These are phyloP conservation scores for Lithobates pipiens DNA, from an alignment of 2,797 vertebrate genomes.

Conservation along the genomic window DNA sequence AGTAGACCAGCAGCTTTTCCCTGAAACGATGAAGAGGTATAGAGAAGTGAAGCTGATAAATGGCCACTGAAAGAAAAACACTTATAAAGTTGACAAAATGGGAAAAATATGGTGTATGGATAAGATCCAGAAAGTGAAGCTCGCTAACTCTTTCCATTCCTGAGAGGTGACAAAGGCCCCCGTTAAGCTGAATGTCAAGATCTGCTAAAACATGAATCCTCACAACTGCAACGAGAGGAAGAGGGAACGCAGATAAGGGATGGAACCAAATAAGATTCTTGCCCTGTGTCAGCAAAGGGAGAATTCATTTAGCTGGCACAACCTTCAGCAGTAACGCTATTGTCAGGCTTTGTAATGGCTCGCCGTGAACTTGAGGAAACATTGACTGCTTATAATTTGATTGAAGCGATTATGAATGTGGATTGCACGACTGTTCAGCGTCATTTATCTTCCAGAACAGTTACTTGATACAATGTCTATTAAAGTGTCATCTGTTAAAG, in stretches of 20 bases:
- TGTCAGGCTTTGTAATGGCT: conserved; percentile 67
- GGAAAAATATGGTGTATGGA: conserved; percentile 43
- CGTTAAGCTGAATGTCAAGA: conserved; percentile 59
- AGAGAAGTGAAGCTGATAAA: conserved; percentile 7
- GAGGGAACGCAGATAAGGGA: conserved; percentile 38
- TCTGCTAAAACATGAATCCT: conserved; percentile 65
- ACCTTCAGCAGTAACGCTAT: conserved; percentile 58
- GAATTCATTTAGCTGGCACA: conserved; percentile 62
- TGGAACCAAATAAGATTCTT: conserved; percentile 65
- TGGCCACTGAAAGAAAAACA: conserved; percentile 48
- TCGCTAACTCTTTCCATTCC: conserved; percentile 31
- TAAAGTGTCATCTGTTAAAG: conserved; percentile 71
- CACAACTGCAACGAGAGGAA: conserved; percentile 60
- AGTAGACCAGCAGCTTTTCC: background rate
- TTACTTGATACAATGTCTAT: conserved; percentile 71
- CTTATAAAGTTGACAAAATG: conserved; percentile 57
- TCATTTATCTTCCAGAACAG: conserved; percentile 74
- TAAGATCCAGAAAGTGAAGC: conserved; percentile 13
- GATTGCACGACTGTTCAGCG: conserved; percentile 69
- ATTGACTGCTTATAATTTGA: conserved; percentile 71
- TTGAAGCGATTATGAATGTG: conserved; percentile 68
- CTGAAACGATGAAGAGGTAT: conserved; percentile 17
- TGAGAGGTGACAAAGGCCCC: conserved; percentile 45
- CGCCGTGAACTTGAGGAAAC: conserved; percentile 73
- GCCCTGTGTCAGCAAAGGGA: conserved; percentile 39